Conservation (phyloP, 2,888 invertebrate species). For the Proisotoma minuta region DNA sequence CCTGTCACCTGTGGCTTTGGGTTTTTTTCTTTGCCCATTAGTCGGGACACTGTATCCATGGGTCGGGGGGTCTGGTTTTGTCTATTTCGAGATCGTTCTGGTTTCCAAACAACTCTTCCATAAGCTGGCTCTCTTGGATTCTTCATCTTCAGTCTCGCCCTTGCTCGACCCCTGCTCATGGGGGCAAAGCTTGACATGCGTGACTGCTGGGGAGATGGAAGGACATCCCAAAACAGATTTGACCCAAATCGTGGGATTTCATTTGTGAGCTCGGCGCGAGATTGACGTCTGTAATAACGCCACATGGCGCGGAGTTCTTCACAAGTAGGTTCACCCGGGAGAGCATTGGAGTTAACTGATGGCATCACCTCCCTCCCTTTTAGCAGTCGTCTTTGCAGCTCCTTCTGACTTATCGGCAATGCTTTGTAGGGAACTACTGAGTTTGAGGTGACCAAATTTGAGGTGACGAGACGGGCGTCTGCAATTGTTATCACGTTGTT, state of each 20-base stretch:
- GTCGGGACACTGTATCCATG: slow-evolving; percentile 50
- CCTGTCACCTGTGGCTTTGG: slow-evolving; percentile 51
- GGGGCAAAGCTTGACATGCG: slow-evolving; percentile 47
- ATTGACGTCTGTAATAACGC: slow-evolving; percentile 84
- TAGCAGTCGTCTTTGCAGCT: slow-evolving; percentile 29
- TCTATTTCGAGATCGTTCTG: slow-evolving; percentile 19
- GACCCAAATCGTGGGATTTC: slow-evolving; percentile 72
- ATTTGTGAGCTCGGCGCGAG: slow-evolving; percentile 78
- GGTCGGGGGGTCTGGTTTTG: slow-evolving; percentile 24
- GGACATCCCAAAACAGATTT: slow-evolving; percentile 63
- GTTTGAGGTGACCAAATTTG: background rate
- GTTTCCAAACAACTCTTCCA: slow-evolving; percentile 36
- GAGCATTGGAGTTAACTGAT: slow-evolving; percentile 47
- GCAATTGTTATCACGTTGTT: background rate
- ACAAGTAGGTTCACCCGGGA: slow-evolving; percentile 71
- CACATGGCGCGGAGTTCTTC: slow-evolving; percentile 86
- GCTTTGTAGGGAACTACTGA: background rate
- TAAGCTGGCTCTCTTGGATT: slow-evolving; percentile 28
- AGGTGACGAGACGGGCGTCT: background rate
- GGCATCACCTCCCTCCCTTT: slow-evolving; percentile 39
- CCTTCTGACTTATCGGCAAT: background rate
- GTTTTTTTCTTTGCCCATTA: slow-evolving; percentile 55
- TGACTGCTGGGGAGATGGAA: slow-evolving; percentile 50
- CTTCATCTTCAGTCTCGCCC: slow-evolving; percentile 26
- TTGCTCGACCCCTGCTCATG: slow-evolving; percentile 50